phyloP scores from a whole-genome alignment of 1,140 invertebrate species.

The Monomorium pharaonis region DNA sequence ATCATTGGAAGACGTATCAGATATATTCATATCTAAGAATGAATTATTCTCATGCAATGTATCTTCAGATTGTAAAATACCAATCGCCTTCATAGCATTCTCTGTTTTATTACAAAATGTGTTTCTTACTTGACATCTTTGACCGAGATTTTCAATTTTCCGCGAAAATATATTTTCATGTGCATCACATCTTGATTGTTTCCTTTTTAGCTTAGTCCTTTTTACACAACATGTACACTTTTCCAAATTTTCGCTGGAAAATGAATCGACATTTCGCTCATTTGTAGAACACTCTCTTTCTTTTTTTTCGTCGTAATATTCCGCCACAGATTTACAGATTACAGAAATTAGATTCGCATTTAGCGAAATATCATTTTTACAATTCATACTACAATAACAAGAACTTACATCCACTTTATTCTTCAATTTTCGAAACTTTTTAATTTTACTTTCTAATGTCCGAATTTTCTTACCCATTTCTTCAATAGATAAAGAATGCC shows the following conservation, averaged over 20 bases:
- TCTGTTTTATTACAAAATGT: not conserved
- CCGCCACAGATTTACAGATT: slow-evolving; percentile 34
- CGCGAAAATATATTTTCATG: not conserved
- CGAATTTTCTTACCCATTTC: slow-evolving; percentile 64
- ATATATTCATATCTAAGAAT: not conserved
- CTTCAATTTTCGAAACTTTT: slow-evolving; percentile 44
- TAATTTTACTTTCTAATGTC: slow-evolving; percentile 68
- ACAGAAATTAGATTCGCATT: slow-evolving; percentile 9
- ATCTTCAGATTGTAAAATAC: not conserved
- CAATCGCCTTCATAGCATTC: not conserved
- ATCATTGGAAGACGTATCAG: not conserved
- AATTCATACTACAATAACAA: not conserved
- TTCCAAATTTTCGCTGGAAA: too few relatives aligned
- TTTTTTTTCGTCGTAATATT: not conserved
- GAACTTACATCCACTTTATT: not conserved
- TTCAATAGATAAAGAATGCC: slow-evolving; percentile 9
- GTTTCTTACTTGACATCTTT: not conserved
- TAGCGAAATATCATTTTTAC: not conserved
- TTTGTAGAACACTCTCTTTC: not conserved
- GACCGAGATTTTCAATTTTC: not conserved
- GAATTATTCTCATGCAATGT: not conserved
- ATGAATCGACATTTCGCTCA: not conserved
- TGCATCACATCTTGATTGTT: not conserved
- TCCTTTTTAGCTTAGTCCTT: not conserved
- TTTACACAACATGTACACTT: not conserved